Evolutionary conservation across 1,140 invertebrate species (phyloP).

Genomic region (Lerema accius): DNA sequence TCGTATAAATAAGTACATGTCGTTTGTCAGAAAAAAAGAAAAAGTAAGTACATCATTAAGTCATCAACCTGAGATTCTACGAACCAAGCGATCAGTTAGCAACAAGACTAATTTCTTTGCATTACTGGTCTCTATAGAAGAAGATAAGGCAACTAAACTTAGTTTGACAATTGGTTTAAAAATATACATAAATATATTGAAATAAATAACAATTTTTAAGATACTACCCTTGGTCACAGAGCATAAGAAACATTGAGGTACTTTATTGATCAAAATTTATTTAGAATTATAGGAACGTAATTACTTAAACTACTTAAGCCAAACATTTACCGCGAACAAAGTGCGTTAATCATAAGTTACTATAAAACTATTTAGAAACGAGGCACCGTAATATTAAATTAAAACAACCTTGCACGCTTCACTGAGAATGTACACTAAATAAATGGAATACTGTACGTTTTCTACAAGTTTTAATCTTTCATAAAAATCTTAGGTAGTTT

Average conservation of each 20-base stretch:
- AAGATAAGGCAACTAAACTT: too few relatives aligned
- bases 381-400: constrained; percentile 35
- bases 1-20: too few relatives aligned
- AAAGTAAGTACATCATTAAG: constrained; percentile 35
- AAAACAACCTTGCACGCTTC: constrained; percentile 38
- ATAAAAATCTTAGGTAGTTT: background rate
- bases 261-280: constrained; percentile 32
- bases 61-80: constrained; percentile 43
- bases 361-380: constrained; percentile 26
- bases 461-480: constrained; percentile 15
- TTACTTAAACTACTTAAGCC: constrained; percentile 45
- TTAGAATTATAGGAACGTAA: constrained; percentile 62
- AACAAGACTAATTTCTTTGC: too few relatives aligned
- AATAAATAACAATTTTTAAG: background rate
- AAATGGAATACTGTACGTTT: constrained; percentile 26
- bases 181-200: too few relatives aligned
- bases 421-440: constrained; percentile 19
- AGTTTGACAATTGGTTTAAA: too few relatives aligned
- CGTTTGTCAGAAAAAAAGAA: too few relatives aligned
- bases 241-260: constrained; percentile 34
- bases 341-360: constrained; percentile 21
- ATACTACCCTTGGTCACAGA: background rate
- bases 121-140: too few relatives aligned
- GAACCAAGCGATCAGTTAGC: background rate
- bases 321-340: constrained; percentile 8